Conservation (phyloP, 2,113 vertebrate genomes). For the Ctenomys sociabilis region DNA sequence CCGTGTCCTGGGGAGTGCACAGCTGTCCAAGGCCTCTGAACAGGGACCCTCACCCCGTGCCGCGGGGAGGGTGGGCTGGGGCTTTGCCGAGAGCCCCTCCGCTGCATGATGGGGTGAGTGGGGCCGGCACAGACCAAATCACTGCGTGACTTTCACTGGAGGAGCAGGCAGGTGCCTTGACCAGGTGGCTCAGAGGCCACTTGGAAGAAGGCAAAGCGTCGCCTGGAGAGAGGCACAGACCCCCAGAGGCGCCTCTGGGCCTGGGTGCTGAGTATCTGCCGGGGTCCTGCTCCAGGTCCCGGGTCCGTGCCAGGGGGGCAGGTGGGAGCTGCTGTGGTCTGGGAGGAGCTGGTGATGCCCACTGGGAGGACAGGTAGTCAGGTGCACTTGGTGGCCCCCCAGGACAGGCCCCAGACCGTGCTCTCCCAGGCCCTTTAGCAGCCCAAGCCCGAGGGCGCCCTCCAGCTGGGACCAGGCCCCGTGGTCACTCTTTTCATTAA, state of each 20-base stretch:
- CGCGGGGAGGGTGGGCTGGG: neutral
- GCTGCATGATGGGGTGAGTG: neutral
- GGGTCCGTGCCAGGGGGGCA: accelerated
- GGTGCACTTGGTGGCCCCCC: accelerated
- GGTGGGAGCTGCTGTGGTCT: accelerated
- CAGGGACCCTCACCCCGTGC: no score
- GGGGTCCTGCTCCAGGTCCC: neutral
- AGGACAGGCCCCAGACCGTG: neutral
- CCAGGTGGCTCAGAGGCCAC: neutral
- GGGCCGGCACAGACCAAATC: neutral
- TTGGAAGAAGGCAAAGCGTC: neutral
- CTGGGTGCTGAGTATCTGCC: neutral
- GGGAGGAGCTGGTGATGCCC: accelerated
- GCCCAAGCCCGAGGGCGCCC: neutral
- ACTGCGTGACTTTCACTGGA: neutral
- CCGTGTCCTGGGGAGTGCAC: neutral
- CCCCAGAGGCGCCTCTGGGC: neutral
- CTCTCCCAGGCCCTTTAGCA: accelerated
- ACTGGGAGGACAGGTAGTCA: accelerated
- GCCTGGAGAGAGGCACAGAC: neutral
- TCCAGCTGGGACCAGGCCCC: neutral
- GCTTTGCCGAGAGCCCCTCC: neutral
- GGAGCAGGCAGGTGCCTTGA: neutral
- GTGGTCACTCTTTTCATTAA: neutral
- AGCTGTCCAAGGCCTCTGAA: neutral